Conservation (phyloP, 1,140 invertebrate species). For the Diabrotica undecimpunctata region DNA sequence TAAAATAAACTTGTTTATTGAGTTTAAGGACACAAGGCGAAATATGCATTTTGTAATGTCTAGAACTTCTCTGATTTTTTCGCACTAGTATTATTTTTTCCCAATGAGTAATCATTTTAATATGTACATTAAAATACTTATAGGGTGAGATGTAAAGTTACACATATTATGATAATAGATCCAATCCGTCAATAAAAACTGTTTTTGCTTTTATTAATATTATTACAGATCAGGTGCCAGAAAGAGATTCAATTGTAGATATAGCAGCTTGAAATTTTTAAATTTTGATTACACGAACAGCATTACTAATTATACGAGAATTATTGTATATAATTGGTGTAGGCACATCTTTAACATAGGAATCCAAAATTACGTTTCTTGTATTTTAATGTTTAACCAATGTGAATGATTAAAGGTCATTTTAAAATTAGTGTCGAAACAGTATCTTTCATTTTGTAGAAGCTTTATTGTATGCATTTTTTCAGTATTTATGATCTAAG, state of each 20-base stretch:
- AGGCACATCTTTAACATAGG: no score
- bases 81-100: constrained; percentile 19
- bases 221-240: not conserved
- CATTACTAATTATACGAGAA: no score
- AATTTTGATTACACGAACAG: no score
- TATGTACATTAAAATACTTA: constrained; percentile 15
- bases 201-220: not conserved
- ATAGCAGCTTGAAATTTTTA: not conserved
- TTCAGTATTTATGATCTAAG: no score
- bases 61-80: not conserved
- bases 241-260: not conserved
- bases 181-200: constrained; percentile 11
- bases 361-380: no score
- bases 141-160: constrained; percentile 15
- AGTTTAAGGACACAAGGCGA: not conserved
- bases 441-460: no score
- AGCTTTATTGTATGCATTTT: no score
- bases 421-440: no score
- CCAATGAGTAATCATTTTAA: constrained; percentile 11
- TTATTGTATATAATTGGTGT: no score
- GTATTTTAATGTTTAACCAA: no score
- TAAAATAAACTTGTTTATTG: not conserved
- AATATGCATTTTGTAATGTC: not conserved
- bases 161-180: constrained; percentile 12
- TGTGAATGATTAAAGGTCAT: no score